These are phyloP conservation scores for Siniperca chuatsi DNA, from an alignment of 2,113 vertebrate genomes.

Conservation along the genomic window DNA sequence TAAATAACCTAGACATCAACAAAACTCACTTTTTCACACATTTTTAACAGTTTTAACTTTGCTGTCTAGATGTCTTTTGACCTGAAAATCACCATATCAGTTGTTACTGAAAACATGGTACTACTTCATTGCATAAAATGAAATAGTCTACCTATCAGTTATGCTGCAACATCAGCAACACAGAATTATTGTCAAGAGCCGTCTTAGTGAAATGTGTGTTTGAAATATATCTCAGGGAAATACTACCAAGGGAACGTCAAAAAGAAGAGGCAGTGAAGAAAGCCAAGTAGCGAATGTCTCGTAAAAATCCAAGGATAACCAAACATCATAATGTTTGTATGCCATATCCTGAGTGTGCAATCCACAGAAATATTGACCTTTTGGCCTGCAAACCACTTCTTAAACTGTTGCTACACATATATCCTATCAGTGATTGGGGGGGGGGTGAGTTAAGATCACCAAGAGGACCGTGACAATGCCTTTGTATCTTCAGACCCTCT, in stretches of 20 bases:
- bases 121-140: not conserved
- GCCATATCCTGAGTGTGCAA: not conserved
- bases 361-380: conserved; percentile 3
- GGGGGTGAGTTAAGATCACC: conserved; percentile 13
- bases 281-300: not conserved
- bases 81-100: not conserved
- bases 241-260: not conserved
- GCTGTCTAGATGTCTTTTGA: not conserved
- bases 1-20: not conserved
- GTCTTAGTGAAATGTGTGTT: not conserved
- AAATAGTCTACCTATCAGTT: not conserved
- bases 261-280: not conserved
- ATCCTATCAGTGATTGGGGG: not conserved
- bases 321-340: not conserved
- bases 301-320: not conserved
- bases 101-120: not conserved
- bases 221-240: not conserved
- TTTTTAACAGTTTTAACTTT: not conserved
- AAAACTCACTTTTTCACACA: too few relatives aligned
- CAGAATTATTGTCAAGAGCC: not conserved
- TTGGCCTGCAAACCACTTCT: not conserved
- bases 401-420: not conserved
- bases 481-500: conserved; percentile 60
- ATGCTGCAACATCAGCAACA: not conserved
- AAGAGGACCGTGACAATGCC: conserved; percentile 59